Conservation (phyloP, 53 echinoderm and acorn worm genomes). For the Mesocentrotus franciscanus region DNA sequence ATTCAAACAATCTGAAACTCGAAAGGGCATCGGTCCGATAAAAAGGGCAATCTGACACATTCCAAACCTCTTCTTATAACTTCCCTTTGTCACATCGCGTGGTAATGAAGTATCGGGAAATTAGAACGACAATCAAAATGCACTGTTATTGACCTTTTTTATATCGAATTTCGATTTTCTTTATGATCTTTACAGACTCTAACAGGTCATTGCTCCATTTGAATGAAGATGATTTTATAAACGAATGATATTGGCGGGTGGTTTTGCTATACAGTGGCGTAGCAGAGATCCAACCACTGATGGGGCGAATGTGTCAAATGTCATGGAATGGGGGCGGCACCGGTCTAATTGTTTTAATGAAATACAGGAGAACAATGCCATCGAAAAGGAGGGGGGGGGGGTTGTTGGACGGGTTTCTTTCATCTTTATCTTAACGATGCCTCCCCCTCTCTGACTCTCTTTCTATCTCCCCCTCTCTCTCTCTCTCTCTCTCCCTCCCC, state of each 20-base stretch:
- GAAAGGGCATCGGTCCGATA: neutral
- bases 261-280: too few relatives aligned
- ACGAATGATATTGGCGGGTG: too few relatives aligned
- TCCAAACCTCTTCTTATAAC: neutral
- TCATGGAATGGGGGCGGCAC: neutral
- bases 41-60: conserved; percentile 6
- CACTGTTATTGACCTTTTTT: conserved; percentile 7
- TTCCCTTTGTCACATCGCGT: neutral
- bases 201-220: neutral
- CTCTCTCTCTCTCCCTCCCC: neutral
- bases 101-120: neutral
- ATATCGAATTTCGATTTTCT: neutral
- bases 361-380: too few relatives aligned
- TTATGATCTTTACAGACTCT: neutral
- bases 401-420: neutral
- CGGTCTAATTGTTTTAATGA: neutral
- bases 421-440: neutral
- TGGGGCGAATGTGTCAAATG: neutral
- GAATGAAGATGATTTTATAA: neutral
- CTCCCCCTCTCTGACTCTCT: neutral
- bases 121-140: neutral
- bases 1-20: neutral
- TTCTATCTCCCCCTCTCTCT: neutral
- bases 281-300: too few relatives aligned
- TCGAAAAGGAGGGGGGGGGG: too few relatives aligned